Evolutionary conservation across 2,888 invertebrate species (phyloP).

Genomic region (Cantharis lateralis): DNA sequence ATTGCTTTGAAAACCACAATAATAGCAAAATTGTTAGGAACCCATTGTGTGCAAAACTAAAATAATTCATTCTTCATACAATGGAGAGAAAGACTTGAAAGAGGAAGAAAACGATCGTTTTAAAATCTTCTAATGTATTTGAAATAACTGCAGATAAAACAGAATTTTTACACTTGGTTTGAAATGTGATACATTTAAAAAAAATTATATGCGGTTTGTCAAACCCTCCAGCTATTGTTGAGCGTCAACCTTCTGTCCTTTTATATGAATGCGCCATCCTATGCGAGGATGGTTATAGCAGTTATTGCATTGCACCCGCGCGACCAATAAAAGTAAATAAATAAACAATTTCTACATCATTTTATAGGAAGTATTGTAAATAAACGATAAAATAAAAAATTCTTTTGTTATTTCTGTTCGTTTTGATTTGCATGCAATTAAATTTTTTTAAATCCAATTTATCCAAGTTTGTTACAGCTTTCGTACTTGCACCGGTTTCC

Average conservation of each 20-base stretch:
- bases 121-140: constrained; percentile 25
- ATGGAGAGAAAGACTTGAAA: constrained; percentile 5
- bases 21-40: constrained; percentile 3
- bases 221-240: constrained; percentile 48
- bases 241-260: constrained; percentile 23
- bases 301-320: constrained; percentile 18
- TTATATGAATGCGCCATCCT: constrained; percentile 22
- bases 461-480: background rate
- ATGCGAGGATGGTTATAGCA: constrained; percentile 12
- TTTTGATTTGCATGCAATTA: background rate
- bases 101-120: constrained; percentile 23
- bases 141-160: constrained; percentile 32
- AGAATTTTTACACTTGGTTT: constrained; percentile 45
- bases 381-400: constrained; percentile 5
- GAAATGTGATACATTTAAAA: constrained; percentile 41
- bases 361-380: constrained; percentile 17
- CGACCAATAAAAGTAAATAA: constrained; percentile 34
- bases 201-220: constrained; percentile 52
- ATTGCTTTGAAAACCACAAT: constrained; percentile 7
- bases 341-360: constrained; percentile 27
- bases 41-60: constrained; percentile 14
- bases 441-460: background rate
- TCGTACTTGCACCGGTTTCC: background rate
- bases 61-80: constrained; percentile 18
- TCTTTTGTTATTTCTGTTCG: background rate